These are phyloP conservation scores for Xerus inauris DNA, from an alignment of 2,113 vertebrate species.

Conservation along the genomic window DNA sequence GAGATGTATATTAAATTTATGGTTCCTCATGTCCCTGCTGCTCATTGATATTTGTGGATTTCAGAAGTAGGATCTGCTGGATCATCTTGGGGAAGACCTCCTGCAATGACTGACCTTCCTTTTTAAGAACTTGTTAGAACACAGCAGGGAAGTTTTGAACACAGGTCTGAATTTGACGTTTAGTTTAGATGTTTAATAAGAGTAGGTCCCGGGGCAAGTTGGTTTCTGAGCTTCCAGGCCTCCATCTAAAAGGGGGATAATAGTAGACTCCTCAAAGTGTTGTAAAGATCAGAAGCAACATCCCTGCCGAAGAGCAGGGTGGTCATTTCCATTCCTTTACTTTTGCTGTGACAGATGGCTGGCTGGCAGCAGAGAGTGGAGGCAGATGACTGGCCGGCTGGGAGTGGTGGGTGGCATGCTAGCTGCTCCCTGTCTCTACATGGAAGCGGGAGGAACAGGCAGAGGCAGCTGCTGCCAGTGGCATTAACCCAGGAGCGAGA, in stretches of 20 bases:
- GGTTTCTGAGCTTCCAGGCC: neutral
- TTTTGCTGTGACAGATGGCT: neutral
- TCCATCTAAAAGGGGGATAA: neutral
- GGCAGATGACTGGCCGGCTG: neutral
- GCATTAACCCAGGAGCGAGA: accelerated
- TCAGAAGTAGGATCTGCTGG: neutral
- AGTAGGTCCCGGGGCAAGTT: neutral
- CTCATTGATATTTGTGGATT: neutral
- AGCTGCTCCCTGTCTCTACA: accelerated
- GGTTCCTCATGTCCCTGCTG: neutral
- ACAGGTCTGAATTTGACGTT: neutral
- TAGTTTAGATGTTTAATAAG: neutral
- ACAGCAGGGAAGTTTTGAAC: neutral
- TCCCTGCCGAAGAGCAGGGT: neutral
- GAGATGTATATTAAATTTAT: neutral
- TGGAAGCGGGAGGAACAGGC: neutral
- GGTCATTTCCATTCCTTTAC: neutral
- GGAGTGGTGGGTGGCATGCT: accelerated
- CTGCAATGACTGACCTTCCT: neutral
- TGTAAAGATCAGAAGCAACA: neutral
- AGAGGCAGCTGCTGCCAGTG: neutral
- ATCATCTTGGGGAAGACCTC: neutral
- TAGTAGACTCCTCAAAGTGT: neutral
- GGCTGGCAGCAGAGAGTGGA: neutral
- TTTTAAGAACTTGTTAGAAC: neutral